Conservation (phyloP, 2,888 invertebrate species). For the Hofmannophila pseudospretella region DNA sequence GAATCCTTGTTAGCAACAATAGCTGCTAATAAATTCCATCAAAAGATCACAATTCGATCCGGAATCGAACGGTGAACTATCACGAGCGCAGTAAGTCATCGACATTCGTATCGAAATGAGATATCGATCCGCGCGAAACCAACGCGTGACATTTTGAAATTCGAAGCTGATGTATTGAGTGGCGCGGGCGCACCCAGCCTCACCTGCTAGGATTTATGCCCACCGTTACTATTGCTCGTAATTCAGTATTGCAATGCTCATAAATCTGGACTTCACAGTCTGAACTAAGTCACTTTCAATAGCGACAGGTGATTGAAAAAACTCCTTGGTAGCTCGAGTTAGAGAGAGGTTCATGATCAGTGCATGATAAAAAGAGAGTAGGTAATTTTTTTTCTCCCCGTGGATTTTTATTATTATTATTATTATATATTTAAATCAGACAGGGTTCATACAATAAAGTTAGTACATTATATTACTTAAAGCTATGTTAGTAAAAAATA, state of each 20-base stretch:
- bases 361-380: no score
- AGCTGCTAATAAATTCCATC: constrained; percentile 2
- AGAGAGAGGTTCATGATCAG: no score
- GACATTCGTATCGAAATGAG: constrained; percentile 13
- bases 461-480: no score
- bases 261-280: no score
- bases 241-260: neutral
- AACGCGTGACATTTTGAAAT: constrained; percentile 21
- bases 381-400: no score
- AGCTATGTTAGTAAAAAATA: no score
- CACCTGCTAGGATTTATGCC: constrained; percentile 3
- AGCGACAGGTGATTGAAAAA: no score
- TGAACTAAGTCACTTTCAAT: no score
- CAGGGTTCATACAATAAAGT: no score
- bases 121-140: constrained; percentile 18
- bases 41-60: constrained; percentile 8
- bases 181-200: constrained; percentile 7
- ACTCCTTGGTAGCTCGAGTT: no score
- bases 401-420: no score
- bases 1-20: neutral
- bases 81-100: constrained; percentile 16
- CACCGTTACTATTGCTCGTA: constrained; percentile 1
- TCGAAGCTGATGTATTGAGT: neutral
- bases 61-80: constrained; percentile 18
- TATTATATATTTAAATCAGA: no score